A percentile compares a stretch with the other conserved stretches of the same genome.
These are phyloP conservation scores for Sesia bembeciformis DNA, from an alignment of 2,888 invertebrate genomes.

Conservation along the genomic window DNA sequence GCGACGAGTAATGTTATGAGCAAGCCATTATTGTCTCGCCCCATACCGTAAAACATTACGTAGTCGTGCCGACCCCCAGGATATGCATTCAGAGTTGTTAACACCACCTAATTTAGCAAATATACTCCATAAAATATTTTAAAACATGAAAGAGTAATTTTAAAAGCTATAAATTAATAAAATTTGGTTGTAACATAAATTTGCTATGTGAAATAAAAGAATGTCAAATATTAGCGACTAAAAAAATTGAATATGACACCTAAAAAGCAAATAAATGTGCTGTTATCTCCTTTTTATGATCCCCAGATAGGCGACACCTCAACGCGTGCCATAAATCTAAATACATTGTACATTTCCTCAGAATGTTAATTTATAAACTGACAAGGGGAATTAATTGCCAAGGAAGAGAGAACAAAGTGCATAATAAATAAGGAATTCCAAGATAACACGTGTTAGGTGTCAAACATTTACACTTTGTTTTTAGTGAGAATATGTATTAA, in stretches of 20 bases:
- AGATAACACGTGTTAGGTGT: constrained; percentile 42
- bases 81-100: constrained; percentile 52
- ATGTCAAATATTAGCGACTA: too few relatives aligned
- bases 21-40: constrained; percentile 74
- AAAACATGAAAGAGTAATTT: neutral
- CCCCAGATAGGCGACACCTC: constrained; percentile 9
- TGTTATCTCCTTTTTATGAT: neutral
- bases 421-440: constrained; percentile 53
- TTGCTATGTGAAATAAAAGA: too few relatives aligned
- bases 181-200: too few relatives aligned
- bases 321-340: constrained; percentile 31
- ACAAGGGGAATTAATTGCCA: constrained; percentile 61
- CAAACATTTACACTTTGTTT: constrained; percentile 39
- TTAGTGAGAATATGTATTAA: constrained; percentile 21
- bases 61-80: constrained; percentile 54
- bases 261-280: neutral
- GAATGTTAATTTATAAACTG: constrained; percentile 53
- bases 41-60: constrained; percentile 75
- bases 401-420: constrained; percentile 57
- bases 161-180: too few relatives aligned
- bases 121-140: neutral
- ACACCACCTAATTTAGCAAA: constrained; percentile 20
- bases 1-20: constrained; percentile 75
- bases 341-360: constrained; percentile 51
- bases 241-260: neutral